Evolutionary conservation across 2,113 vertebrate genomes (phyloP), one percentile per base, ranked within the genome.

Genomic region (Xyliphius kryptos): DNA sequence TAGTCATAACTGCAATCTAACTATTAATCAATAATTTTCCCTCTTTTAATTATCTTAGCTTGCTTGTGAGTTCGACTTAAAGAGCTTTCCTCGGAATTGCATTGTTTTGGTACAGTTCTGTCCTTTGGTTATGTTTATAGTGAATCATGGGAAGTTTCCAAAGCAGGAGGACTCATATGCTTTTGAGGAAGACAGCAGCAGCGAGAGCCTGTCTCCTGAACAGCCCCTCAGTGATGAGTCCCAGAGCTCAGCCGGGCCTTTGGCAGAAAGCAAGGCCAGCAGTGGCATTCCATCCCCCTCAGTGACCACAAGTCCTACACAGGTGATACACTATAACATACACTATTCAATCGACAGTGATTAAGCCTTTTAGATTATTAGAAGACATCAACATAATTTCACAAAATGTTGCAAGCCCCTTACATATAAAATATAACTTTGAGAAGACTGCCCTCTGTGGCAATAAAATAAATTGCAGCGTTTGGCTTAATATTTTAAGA

Each of bases 181-280:
- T 12, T 97, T 98, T 56, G 95, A 97, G 73, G 95, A 98, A 77
- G 93, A 97, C 80, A 97, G 94, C 86, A 92, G 94, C 85, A 92
- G 89, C 0, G 94, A 96, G 41, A 90, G 89, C 58, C 83, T 95
- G 75, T 97, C 92, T 72, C 94, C 92, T 0, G 93, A 94, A 63
- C 92, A 91, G 74, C 77, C 83, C 43, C 81, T 85, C 75, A 88
- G 84, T 9, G 88, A 93, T 15, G 92, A 95, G 69, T 90, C 90
- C 1, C 91, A 88, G 62, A 86, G 83, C 15, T 89, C 86, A 1
- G 78, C 74, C 0, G 88, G 87, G 70, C 87, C 86, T 2, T 78
- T 86, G 0, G 66, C 81, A 0, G 86, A 87, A 63, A 65, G 78
- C n/a, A 90, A 89, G 44, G 79, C 78, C 52, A 76, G 78, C 0